Base-by-base conservation (phyloP, 2,113 vertebrate species). In the Apaloderma vittatum region DNA sequence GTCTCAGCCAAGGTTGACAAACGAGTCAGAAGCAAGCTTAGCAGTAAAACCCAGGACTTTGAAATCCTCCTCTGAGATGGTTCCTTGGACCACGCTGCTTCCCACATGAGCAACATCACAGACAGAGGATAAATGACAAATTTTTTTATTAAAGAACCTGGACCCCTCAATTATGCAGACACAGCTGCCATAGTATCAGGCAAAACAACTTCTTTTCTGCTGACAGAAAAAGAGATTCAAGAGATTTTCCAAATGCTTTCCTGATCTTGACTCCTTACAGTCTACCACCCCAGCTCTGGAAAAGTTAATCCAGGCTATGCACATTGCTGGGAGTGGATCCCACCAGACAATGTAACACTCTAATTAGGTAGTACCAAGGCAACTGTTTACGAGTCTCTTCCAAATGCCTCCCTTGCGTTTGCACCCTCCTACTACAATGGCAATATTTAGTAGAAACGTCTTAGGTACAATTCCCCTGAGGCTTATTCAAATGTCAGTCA, bases 371-470 rank as follows among this genome's bases (percentile, higher is more conserved):
- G 90, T 87, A 91, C 95, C 95, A 92, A 94, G 94, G 92, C 96
- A 97, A 96, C 97, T 96, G 95, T 97, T 96, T 97, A 97, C 94
- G 79, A 93, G 91, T 84, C 94, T 89, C 73, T 84, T 95, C 93
- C 91, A 96, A 96, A 94, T 91, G 65, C 94, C 92, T 97, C 92
- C 76, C 66, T 96, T 91, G 92, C 77, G 1, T 94, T 94, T 96
- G 94, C 92, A 95, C 91, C 95, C 91, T 97, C 94, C 95, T 94
- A 97, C 95, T 80, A 75, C 80, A 54, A 30, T 13, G 1, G 94
- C 97, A 96, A 95, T 91, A 96, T 97, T 95, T 97, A 96, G 94
- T 85, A 81, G 89, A 67, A 89, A 61, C 5, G 22, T 93, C 91
- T 93, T 89, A 93, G 97, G 95, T 95, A 93, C 30, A 88, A 84